Evolutionary conservation across 1,140 invertebrate genomes (phyloP), one percentile per base, ranked within the genome.

Genomic region (Proales similis): DNA sequence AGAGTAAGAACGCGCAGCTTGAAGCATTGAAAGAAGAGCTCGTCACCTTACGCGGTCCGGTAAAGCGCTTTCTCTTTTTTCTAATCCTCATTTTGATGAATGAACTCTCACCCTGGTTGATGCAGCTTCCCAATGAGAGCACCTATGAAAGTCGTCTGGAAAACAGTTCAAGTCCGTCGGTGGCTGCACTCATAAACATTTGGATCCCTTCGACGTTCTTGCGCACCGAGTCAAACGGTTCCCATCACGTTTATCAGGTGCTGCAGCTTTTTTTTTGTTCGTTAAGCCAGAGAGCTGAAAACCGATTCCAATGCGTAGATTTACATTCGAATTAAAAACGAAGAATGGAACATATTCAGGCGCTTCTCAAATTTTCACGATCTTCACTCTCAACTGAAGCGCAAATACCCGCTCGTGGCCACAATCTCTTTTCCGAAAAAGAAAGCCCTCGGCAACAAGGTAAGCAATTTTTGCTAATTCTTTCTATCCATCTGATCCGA

Each of bases 281-380:
- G 45, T n/a, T 12, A 12, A 11, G 12, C 32, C 11, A 11, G 12
- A 29, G 45, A 26, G 22, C n/a, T n/a, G n/a, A n/a, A n/a, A n/a
- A n/a, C n/a, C n/a, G n/a, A n/a, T n/a, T n/a, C n/a, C n/a, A n/a
- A n/a, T 67, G 70, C 68, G n/a, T 65, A 85, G 84, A 81, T 86
- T 67, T 91, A 87, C 71, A 71, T 91, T 48, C 81, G 88, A 66
- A 85, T 90, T 57, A 81, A 84, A 51, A 83, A 86, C 70, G 86
- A 87, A 67, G 89, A 92, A 73, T 92, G 89, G 89, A 93, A 90
- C 75, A 84, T 92, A 29, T 93, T 90, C 70, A 80, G 88, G 67
- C 79, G 90, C 70, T 93, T 90, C 73, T 85, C 87, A 27, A 86
- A 92, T 74, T 92, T 92, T 76, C 81, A 88, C 74, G 81, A 84